These are phyloP conservation scores for Anthophora plumipes DNA, from an alignment of 2,888 invertebrate species.

Conservation along the genomic window DNA sequence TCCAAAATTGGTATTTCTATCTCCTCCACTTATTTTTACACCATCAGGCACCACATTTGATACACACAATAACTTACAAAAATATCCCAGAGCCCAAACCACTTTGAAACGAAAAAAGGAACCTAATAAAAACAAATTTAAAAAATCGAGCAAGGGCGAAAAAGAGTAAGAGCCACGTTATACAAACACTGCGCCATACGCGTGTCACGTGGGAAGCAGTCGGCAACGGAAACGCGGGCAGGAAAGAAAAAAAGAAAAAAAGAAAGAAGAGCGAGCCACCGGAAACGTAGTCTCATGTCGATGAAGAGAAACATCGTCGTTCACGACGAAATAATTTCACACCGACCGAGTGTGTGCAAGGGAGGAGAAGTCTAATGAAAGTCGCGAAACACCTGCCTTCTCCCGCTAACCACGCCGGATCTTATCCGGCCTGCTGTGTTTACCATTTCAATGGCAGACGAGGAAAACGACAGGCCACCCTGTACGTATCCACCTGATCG, in stretches of 20 bases:
- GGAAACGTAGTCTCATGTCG: conserved; percentile 20
- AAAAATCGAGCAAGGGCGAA: no score
- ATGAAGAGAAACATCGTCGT: conserved; percentile 19
- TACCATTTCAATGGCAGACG: conserved; percentile 52
- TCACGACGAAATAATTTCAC: conserved; percentile 31
- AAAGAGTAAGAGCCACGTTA: background rate
- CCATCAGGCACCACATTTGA: no score
- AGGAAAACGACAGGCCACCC: conserved; percentile 9
- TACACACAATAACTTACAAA: no score
- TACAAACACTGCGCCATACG: background rate
- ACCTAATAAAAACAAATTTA: no score
- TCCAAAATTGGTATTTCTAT: no score
- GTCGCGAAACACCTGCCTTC: conserved; percentile 74
- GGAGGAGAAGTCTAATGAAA: conserved; percentile 80
- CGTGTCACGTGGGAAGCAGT: background rate
- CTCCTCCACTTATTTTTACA: no score
- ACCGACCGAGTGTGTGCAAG: background rate
- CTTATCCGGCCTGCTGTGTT: conserved; percentile 67
- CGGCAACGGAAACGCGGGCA: background rate
- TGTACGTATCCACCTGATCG: conserved; percentile 44
- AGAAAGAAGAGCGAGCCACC: background rate
- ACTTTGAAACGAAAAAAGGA: no score
- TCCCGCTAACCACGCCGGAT: conserved; percentile 50
- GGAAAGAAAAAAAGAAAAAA: conserved; percentile 6
- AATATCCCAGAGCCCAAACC: no score